phyloP scores from a whole-genome alignment of 2,113 vertebrate species.

The Progne subis region DNA sequence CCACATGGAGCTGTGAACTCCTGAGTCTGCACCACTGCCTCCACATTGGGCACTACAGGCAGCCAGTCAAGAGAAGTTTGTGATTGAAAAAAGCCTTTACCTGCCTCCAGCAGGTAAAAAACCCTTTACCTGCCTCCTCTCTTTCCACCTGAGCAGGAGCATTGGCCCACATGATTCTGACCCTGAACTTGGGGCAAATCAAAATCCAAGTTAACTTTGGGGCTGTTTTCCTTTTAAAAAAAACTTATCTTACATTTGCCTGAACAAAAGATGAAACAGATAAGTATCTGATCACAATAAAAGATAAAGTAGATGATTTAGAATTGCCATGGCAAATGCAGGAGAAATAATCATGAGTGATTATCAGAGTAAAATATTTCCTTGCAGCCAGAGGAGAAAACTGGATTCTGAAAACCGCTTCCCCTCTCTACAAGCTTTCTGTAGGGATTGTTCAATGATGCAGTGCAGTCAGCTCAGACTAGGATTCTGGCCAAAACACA shows the following conservation, averaged over 20 bases:
- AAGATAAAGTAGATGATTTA: neutral
- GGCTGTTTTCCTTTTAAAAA: neutral
- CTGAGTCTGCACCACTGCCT: rapidly evolving
- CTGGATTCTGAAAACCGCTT: neutral
- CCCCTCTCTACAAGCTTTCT: neutral
- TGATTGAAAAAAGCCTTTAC: neutral
- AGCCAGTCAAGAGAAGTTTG: rapidly evolving
- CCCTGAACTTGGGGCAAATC: neutral
- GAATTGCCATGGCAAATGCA: neutral
- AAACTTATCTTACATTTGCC: neutral
- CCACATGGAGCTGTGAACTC: neutral
- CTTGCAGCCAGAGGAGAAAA: neutral
- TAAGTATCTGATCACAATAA: neutral
- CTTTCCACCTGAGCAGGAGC: neutral
- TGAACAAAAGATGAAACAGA: neutral
- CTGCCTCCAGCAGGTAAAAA: neutral
- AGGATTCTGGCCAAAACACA: neutral
- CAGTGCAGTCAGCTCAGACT: neutral
- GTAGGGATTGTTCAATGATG: neutral
- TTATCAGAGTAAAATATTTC: neutral
- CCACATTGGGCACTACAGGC: neutral
- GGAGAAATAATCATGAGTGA: neutral
- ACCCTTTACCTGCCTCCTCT: neutral
- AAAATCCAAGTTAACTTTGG: neutral
- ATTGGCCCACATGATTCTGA: neutral